A percentile compares a stretch with the other conserved stretches of the same genome.
Evolutionary conservation across 2,797 vertebrate genomes (phyloP).

Genomic region (Spinibarbus caldwelli): DNA sequence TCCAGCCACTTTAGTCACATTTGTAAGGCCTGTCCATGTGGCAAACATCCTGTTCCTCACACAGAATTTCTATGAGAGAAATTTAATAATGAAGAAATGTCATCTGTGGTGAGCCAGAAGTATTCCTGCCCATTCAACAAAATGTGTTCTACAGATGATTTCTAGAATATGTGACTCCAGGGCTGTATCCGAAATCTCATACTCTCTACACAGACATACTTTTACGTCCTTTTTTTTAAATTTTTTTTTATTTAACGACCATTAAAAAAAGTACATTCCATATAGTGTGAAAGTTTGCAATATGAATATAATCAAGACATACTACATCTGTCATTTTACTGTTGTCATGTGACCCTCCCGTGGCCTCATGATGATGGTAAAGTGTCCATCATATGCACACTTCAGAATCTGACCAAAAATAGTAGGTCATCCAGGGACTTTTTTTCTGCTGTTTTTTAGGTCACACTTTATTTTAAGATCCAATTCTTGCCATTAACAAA

Average conservation of each 20-base stretch:
- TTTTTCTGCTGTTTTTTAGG: not conserved
- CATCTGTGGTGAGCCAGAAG: not conserved
- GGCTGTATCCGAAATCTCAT: not conserved
- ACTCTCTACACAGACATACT: not conserved
- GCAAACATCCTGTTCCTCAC: constrained; percentile 1
- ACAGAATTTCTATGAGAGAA: not conserved
- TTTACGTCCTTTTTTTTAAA: too few species aligned
- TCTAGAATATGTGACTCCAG: constrained; percentile 46
- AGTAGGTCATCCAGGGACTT: not conserved
- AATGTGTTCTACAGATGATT: constrained; percentile 56
- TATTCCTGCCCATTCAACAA: constrained; percentile 59
- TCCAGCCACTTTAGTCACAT: not conserved
- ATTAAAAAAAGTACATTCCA: not conserved
- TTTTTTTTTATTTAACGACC: not conserved
- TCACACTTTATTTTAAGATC: too few species aligned
- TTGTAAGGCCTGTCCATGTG: not conserved
- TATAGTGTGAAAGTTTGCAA: not conserved
- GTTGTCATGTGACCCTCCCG: too few species aligned
- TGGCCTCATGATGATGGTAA: too few species aligned
- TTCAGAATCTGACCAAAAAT: not conserved
- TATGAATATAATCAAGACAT: not conserved
- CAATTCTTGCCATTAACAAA: not conserved
- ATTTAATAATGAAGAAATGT: not conserved
- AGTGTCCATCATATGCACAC: too few species aligned
- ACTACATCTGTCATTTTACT: too few species aligned